Percentiles rank a stretch among this genome's conserved stretches.
Conservation (phyloP, 1,140 invertebrate species). For the Caenorhabditis briggsae region DNA sequence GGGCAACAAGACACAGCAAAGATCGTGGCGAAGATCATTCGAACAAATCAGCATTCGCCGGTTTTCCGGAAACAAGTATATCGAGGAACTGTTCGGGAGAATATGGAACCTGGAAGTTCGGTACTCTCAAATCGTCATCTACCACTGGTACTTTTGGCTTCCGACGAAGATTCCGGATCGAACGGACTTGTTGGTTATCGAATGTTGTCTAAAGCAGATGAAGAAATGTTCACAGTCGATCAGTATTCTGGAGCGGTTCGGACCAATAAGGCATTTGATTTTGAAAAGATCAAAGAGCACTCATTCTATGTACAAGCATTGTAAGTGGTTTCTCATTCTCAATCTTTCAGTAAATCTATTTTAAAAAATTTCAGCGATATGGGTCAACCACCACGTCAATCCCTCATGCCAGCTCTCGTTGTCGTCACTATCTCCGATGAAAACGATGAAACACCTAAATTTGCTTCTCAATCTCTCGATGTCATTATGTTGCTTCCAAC, state of each 20-base stretch:
- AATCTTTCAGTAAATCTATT: not conserved
- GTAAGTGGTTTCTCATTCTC: not conserved
- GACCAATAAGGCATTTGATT: constrained; percentile 64
- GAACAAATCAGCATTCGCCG: constrained; percentile 92
- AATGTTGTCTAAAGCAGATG: constrained; percentile 80
- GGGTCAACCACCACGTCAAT: constrained; percentile 62
- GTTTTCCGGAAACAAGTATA: constrained; percentile 85
- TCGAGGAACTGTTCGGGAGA: constrained; percentile 70
- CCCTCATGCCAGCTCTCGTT: constrained; percentile 74
- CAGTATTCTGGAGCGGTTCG: constrained; percentile 66
- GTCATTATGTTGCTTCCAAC: constrained; percentile 54
- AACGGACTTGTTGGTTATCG: constrained; percentile 95
- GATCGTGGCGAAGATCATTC: constrained; percentile 86
- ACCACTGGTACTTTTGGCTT: constrained; percentile 84
- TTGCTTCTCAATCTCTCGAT: constrained; percentile 88
- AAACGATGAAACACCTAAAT: constrained; percentile 93
- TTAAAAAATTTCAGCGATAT: constrained; percentile 59
- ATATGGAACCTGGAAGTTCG: constrained; percentile 58
- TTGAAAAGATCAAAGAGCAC: constrained; percentile 64
- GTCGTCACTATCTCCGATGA: constrained; percentile 86
- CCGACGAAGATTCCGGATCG: constrained; percentile 92
- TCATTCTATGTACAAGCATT: constrained; percentile 64
- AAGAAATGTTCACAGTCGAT: constrained; percentile 67
- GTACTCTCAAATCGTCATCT: constrained; percentile 53
- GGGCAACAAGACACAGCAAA: constrained; percentile 81